phyloP scores from a whole-genome alignment of 1,140 invertebrate species.

The Ceratosolen solmsi region DNA sequence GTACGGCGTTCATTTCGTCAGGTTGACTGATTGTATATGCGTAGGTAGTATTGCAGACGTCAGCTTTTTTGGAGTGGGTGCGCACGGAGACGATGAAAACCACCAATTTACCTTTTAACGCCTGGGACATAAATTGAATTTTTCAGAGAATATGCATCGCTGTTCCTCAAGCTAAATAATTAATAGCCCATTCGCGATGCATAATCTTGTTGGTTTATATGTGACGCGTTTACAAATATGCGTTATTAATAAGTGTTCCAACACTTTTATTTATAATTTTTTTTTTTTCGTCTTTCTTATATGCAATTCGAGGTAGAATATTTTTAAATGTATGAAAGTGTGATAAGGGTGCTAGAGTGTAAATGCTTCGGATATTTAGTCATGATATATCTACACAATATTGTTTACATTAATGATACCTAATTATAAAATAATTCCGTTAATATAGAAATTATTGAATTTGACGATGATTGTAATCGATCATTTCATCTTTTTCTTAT shows the following conservation, averaged over 20 bases:
- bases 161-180: slow-evolving; percentile 33
- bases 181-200: slow-evolving; percentile 36
- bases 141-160: slow-evolving; percentile 16
- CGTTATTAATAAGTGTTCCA: slow-evolving; percentile 44
- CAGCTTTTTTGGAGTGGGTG: background rate
- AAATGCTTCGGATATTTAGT: background rate
- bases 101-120: slow-evolving; percentile 47
- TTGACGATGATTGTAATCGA: too few relatives aligned
- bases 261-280: slow-evolving; percentile 5
- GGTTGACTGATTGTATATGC: slow-evolving; percentile 39
- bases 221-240: slow-evolving; percentile 1
- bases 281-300: background rate
- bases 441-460: background rate
- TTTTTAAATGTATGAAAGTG: slow-evolving; percentile 4
- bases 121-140: slow-evolving; percentile 23
- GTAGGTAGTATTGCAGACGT: slow-evolving; percentile 11
- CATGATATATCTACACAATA: background rate
- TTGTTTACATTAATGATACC: background rate
- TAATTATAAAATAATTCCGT: background rate
- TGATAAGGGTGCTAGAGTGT: background rate
- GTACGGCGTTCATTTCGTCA: background rate
- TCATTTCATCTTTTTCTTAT: too few relatives aligned
- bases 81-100: slow-evolving; percentile 37
- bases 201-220: slow-evolving; percentile 29
- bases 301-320: background rate